phyloP scores from a whole-genome alignment of 2,797 vertebrate species.

The Xyrichtys novacula region DNA sequence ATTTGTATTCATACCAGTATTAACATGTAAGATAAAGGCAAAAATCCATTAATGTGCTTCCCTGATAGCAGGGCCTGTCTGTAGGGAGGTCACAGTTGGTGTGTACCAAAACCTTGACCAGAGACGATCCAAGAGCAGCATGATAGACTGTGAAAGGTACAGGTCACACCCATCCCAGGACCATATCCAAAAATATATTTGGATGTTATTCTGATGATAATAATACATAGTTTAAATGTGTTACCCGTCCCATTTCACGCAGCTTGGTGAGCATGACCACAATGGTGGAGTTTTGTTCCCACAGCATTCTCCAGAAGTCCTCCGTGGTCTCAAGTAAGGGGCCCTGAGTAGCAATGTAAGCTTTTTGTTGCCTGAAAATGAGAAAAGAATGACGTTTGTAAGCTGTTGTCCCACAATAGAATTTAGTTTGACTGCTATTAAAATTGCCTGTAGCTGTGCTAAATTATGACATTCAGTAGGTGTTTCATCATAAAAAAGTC shows the following conservation, averaged over 20 bases:
- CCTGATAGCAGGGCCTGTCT: no score
- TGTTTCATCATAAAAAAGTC: neutral
- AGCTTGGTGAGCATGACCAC: conserved; percentile 99
- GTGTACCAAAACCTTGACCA: no score
- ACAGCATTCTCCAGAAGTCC: conserved; percentile 99
- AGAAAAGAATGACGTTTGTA: conserved; percentile 19
- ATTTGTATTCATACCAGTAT: no score
- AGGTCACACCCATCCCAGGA: no score
- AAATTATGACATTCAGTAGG: neutral
- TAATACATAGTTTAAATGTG: neutral
- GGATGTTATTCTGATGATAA: no score
- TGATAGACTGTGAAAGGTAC: no score
- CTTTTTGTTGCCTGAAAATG: conserved; percentile 92
- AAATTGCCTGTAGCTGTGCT: neutral
- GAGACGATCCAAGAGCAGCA: no score
- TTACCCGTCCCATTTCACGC: conserved; percentile 95
- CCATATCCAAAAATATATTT: no score
- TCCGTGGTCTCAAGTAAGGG: conserved; percentile 95
- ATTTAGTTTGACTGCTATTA: neutral
- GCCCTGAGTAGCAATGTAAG: conserved; percentile 97
- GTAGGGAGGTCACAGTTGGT: no score
- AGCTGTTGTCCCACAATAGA: neutral
- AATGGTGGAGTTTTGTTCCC: conserved; percentile 99
- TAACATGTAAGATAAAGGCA: no score
- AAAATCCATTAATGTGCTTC: no score